Conservation (phyloP, 2,888 invertebrate species). For the Pterostichus niger region DNA sequence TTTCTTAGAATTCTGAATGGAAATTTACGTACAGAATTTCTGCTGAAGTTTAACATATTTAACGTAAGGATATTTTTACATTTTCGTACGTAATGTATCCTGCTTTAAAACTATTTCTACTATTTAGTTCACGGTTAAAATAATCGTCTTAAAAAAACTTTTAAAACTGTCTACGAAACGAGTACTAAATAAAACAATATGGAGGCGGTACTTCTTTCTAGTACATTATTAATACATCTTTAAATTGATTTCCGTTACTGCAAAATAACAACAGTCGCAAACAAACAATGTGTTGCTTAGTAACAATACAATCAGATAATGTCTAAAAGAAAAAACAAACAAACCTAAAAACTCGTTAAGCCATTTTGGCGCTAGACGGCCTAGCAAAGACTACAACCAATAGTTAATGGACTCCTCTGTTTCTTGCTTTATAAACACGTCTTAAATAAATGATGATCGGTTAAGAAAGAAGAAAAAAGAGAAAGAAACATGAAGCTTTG, state of each 20-base stretch:
- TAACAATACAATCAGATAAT: conserved; percentile 36
- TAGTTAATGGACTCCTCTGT: conserved; percentile 61
- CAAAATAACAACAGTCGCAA: not conserved
- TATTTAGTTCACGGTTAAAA: conserved; percentile 19
- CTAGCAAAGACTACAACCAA: conserved; percentile 29
- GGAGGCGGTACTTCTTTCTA: not conserved
- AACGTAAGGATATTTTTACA: not conserved
- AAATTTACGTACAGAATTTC: not conserved
- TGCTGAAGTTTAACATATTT: not conserved
- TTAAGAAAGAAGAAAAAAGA: conserved; percentile 39
- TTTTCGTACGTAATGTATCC: not conserved
- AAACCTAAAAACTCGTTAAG: conserved; percentile 36
- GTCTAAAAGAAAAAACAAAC: conserved; percentile 36
- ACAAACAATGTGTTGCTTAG: conserved; percentile 17
- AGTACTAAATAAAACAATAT: not conserved
- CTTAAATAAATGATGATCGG: conserved; percentile 65
- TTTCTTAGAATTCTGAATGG: conserved; percentile 1
- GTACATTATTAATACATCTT: conserved; percentile 17
- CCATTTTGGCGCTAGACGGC: conserved; percentile 31
- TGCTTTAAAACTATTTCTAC: not conserved
- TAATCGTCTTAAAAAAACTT: not conserved
- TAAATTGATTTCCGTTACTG: conserved; percentile 26
- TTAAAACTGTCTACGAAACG: too few species aligned
- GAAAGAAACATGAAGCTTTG: conserved; percentile 46
- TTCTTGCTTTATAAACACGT: conserved; percentile 62